Evolutionary conservation across 2,113 vertebrate species (phyloP).

Genomic region (Xiphophorus maculatus): DNA sequence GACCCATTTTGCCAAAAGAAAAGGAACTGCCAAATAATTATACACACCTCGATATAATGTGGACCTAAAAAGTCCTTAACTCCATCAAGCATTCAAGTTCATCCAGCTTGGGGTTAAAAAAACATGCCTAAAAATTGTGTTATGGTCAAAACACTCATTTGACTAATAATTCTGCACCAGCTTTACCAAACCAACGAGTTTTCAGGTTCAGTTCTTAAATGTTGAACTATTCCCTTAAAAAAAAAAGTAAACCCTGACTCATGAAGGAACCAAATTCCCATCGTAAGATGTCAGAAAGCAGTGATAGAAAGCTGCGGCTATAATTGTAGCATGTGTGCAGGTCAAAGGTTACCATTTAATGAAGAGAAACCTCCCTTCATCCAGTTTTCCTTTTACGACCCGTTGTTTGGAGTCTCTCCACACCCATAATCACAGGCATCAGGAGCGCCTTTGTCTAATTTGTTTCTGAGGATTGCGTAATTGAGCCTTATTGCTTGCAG

Average conservation of each 20-base stretch:
- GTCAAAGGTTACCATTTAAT: conserved; percentile 28
- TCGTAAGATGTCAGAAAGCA: background rate
- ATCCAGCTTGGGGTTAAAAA: no score
- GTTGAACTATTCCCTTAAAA: background rate
- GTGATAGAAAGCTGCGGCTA: background rate
- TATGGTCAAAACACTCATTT: no score
- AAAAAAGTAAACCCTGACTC: background rate
- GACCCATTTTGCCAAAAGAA: no score
- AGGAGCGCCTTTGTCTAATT: conserved; percentile 61
- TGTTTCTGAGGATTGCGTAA: conserved; percentile 66
- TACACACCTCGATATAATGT: no score
- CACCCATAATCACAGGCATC: conserved; percentile 43
- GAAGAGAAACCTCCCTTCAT: background rate
- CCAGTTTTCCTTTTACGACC: background rate
- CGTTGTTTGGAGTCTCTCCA: conserved; percentile 16
- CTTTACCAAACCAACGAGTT: background rate
- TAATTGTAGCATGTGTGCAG: conserved; percentile 6
- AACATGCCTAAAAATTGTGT: no score
- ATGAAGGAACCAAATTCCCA: accelerated
- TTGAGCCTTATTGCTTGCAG: conserved; percentile 62
- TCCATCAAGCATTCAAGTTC: no score
- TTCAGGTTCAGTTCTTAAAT: background rate
- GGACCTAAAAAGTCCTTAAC: no score
- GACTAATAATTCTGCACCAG: background rate
- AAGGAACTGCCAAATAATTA: no score